Evolutionary conservation across 2,888 invertebrate genomes (phyloP).

Genomic region (Tenodera sinensis): DNA sequence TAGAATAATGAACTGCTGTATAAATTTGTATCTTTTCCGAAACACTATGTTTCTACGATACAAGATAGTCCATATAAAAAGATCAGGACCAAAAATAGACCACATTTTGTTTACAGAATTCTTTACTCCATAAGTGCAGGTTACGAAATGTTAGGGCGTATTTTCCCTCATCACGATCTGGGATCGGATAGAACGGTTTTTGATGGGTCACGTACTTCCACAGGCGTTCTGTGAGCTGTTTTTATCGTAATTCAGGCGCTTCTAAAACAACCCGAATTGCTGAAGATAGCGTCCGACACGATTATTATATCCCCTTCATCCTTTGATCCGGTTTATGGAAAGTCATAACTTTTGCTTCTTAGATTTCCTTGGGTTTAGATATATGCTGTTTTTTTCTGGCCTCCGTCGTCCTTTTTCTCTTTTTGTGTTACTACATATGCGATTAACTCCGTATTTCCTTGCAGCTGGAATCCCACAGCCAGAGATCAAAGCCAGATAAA

Average conservation of each 20-base stretch:
- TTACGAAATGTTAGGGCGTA: neutral
- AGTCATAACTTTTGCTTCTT: neutral
- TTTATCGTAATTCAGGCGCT: neutral
- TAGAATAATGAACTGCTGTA: no score
- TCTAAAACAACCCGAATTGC: neutral
- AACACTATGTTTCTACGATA: no score
- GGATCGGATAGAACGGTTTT: neutral
- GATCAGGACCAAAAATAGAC: no score
- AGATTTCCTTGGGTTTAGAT: neutral
- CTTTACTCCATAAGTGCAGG: no score
- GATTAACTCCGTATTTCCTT: neutral
- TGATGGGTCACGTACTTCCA: neutral
- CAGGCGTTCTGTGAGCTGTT: neutral
- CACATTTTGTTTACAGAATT: no score
- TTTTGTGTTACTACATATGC: neutral
- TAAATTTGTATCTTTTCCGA: no score
- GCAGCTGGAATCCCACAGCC: neutral
- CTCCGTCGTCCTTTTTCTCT: neutral
- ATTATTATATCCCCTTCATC: neutral
- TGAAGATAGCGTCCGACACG: neutral
- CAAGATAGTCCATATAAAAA: no score
- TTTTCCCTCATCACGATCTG: neutral
- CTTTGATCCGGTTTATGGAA: neutral
- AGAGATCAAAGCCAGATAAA: neutral
- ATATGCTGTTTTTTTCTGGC: neutral